Base-by-base conservation (phyloP, 2,888 invertebrate genomes). In the Saturnia japonica region DNA sequence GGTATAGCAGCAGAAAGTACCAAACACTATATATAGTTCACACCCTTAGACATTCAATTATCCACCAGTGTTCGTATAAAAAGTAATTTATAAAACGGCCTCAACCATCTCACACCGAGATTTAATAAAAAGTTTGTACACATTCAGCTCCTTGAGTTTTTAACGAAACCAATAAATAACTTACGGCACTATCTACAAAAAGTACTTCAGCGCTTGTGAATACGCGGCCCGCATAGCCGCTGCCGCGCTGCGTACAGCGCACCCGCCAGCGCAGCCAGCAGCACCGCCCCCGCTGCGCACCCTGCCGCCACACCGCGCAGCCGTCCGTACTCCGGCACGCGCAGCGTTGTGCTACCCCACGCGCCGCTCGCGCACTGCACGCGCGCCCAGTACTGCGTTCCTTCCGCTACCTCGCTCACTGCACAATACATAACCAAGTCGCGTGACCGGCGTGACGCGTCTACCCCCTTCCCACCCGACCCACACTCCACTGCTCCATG, bases 381-480 rank as follows among this genome's bases (percentile, higher is more conserved):
- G 88, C 96, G 96, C 81, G 97, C 96, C 80, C 95, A 94, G 86
- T 97, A 97, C 69, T 93, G 95, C 78, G 94, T 95, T 76, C 97
- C 97, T 82, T 97, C 97, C 78, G 95, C 95, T 76, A 97, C 91
- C 75, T 95, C 95, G 78, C 95, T 95, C 77, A 97, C 96, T 96
- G 94, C 68, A 88, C 28, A 66, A 45, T 51, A 43, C 54, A 51
- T 12, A 34, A 47, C 67, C 14, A 47, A n/a, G n/a, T 28, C 60
- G 16, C 11, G 12, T 8, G 16, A 19, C 14, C 43, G n/a, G 4
- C 68, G 28, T 14, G 4, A 1, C 40, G 40, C 34, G 42, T 22
- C 54, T 54, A 11, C 42, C 19, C 40, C 47, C 1, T 6, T 2
- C 43, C 69, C 11, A 11, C 22, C n/a, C 16, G 12, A 11, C 9